A percentile compares a stretch with the other conserved stretches of the same genome.
Conservation (phyloP, 2,888 invertebrate species). For the Lepidocyrtinus sp. region DNA sequence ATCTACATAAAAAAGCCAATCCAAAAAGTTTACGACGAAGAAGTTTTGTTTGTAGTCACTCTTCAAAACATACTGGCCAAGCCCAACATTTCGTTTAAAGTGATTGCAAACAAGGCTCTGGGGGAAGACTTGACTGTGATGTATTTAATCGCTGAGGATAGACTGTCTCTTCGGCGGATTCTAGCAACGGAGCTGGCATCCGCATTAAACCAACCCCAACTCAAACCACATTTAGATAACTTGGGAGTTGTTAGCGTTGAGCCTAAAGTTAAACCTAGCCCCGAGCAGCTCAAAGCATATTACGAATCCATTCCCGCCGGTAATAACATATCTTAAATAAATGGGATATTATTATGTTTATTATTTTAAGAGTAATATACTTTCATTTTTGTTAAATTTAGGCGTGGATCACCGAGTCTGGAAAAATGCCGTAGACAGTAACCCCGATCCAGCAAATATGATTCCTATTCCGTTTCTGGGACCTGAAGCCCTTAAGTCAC, state of each 20-base stretch:
- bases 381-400: no score
- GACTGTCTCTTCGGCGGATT: conserved; percentile 77
- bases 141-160: conserved; percentile 73
- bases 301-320: conserved; percentile 90
- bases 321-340: conserved; percentile 68
- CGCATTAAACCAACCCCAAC: conserved; percentile 79
- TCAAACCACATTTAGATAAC: conserved; percentile 81
- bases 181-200: conserved; percentile 81
- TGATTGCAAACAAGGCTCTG: conserved; percentile 84
- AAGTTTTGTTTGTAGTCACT: conserved; percentile 80
- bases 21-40: conserved; percentile 76
- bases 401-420: conserved; percentile 95
- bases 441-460: conserved; percentile 91
- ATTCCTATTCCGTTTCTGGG: conserved; percentile 96
- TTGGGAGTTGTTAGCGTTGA: conserved; percentile 82
- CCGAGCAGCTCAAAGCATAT: conserved; percentile 88
- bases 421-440: conserved; percentile 96
- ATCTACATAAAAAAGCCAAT: conserved; percentile 85
- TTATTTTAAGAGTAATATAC: conserved; percentile 28
- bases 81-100: conserved; percentile 84
- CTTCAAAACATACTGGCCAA: conserved; percentile 84
- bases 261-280: conserved; percentile 83
- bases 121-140: conserved; percentile 87
- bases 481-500: conserved; percentile 80
- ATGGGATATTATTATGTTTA: neutral